Conservation (phyloP, 2,797 vertebrate genomes). For the Sebastes flavidus region DNA sequence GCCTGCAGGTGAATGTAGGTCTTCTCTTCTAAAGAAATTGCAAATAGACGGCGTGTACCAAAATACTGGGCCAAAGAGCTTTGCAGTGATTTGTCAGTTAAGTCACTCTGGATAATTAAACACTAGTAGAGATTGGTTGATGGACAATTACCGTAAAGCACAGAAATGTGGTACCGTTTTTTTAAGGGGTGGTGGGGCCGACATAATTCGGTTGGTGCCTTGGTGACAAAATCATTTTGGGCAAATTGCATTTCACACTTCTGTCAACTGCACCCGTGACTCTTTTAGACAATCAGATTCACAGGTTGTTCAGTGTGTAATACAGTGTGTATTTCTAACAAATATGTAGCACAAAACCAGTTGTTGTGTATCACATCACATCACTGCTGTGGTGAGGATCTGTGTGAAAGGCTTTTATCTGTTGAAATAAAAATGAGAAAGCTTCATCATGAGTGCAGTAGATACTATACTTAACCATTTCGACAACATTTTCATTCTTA, state of each 20-base stretch:
- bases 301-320: neutral
- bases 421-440: neutral
- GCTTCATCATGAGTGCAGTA: neutral
- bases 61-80: too few relatives aligned
- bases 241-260: neutral
- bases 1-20: neutral
- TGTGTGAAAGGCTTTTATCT: neutral
- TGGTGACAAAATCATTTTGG: neutral
- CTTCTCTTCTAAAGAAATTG: neutral
- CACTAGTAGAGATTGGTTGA: neutral
- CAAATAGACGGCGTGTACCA: neutral
- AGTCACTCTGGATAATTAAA: neutral
- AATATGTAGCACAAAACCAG: neutral
- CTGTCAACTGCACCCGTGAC: neutral
- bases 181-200: too few relatives aligned
- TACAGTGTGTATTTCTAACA: neutral
- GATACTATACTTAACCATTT: neutral
- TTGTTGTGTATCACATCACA: neutral
- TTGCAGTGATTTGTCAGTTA: neutral
- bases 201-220: too few relatives aligned
- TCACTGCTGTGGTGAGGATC: neutral
- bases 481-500: neutral
- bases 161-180: too few relatives aligned
- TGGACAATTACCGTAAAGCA: neutral
- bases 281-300: neutral